Base-by-base conservation (phyloP, 2,888 invertebrate species). In the Drosophila pullipes region DNA sequence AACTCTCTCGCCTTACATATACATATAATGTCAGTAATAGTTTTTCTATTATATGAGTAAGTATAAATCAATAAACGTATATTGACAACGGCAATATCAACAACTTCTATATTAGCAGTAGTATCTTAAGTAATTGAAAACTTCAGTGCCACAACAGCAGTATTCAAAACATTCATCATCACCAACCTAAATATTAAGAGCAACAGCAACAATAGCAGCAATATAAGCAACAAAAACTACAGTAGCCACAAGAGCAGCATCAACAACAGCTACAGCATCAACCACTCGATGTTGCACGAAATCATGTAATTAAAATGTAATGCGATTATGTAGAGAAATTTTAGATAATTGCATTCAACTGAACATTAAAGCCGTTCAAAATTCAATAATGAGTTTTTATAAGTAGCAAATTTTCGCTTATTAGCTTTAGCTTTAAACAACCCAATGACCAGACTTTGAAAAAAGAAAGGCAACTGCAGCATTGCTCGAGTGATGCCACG, bases 341-440 rank as follows among this genome's bases (percentile, higher is more conserved):
- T 47, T 16, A 47, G 53, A 66, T 44, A 69, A 82, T 55, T 79
- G 54, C 44, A 65, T 65, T 55, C 49, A 53, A 64, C 61, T 74
- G 25, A 59, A 65, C 28, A 50, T 53, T 80, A 50, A 71, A 49
- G 18, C 16, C 41, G 53, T 44, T 31, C n/a, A 13, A 63, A 70
- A 63, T 60, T 66, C 60, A 75, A 63, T 75, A 63, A 75, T 41
- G 44, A 59, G 16, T 9, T 39, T 11, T 50, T 39, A 28, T 28
- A 49, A 39, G 49, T 39, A 39, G 54, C 55, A n/a, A 13, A 9
- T 41, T 22, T 22, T 22, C 22, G 22, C 22, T 22, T 22, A 22
- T 22, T 1, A 22, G 22, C 22, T 22, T 22, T 1, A 22, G 22
- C 22, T 22, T 22, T 22, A 22, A 22, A 22, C 22, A 22, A 22